A percentile compares a stretch with the other conserved stretches of the same genome.
phyloP scores from a whole-genome alignment of 2,797 vertebrate species.

The Pelodytes ibericus region DNA sequence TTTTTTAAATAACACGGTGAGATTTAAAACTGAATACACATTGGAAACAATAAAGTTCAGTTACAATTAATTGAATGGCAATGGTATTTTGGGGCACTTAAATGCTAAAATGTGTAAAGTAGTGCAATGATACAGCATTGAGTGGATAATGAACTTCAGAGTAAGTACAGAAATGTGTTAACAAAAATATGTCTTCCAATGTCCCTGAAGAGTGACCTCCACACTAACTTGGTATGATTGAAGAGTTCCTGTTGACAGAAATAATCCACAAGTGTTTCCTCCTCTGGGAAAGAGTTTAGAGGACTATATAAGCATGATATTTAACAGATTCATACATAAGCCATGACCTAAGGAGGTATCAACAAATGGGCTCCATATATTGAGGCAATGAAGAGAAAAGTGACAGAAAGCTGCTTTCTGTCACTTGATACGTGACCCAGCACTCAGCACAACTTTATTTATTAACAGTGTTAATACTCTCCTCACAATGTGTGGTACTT shows the following conservation, averaged over 20 bases:
- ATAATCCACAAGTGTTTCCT: constrained; percentile 60
- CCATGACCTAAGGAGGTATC: constrained; percentile 47
- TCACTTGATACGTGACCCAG: constrained; percentile 53
- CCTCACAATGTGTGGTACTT: constrained; percentile 50
- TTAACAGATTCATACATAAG: constrained; percentile 58
- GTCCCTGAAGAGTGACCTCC: constrained; percentile 56
- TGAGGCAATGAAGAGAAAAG: constrained; percentile 40
- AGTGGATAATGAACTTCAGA: constrained; percentile 38
- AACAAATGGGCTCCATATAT: constrained; percentile 52
- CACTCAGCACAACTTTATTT: constrained; percentile 55
- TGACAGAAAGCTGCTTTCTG: constrained; percentile 56
- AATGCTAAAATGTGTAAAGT: background rate
- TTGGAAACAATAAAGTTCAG: too few relatives aligned
- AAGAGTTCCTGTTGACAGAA: constrained; percentile 65
- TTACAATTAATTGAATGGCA: too few relatives aligned
- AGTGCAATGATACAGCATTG: constrained; percentile 7
- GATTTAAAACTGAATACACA: too few relatives aligned
- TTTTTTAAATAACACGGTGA: too few relatives aligned
- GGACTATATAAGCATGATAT: constrained; percentile 47
- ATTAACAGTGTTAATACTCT: constrained; percentile 46
- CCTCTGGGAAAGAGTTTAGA: constrained; percentile 57
- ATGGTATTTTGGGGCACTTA: background rate
- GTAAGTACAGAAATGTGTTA: constrained; percentile 44
- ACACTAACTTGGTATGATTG: constrained; percentile 58
- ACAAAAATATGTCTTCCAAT: constrained; percentile 53